Evolutionary conservation across 2,113 vertebrate genomes (phyloP).

Genomic region (Ailurus styani): DNA sequence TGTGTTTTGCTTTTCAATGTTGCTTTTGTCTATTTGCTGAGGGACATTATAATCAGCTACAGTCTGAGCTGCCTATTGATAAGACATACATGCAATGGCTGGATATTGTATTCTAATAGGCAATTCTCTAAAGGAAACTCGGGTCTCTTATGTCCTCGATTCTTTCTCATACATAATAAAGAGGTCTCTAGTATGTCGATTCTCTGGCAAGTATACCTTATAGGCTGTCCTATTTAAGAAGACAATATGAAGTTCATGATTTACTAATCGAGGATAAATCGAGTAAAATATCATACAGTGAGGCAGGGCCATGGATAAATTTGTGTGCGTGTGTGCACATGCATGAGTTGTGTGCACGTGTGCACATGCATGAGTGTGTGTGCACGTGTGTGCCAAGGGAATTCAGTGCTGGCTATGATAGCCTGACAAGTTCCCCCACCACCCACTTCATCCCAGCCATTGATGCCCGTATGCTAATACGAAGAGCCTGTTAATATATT

Average conservation of each 20-base stretch:
- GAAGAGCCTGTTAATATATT: neutral
- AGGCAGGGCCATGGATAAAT: neutral
- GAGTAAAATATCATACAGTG: neutral
- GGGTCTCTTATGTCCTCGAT: neutral
- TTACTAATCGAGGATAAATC: neutral
- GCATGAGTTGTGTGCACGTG: neutral
- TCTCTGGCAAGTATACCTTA: neutral
- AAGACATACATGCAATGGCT: neutral
- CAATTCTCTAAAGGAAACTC: neutral
- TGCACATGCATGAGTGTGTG: neutral
- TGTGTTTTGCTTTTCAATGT: neutral
- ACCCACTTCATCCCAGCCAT: neutral
- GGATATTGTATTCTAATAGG: neutral
- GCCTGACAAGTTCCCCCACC: neutral
- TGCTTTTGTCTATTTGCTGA: neutral
- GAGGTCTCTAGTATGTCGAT: neutral
- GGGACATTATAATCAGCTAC: neutral
- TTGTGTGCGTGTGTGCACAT: neutral
- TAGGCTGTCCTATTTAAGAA: neutral
- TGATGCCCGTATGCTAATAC: neutral
- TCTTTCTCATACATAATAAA: neutral
- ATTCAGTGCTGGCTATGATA: neutral
- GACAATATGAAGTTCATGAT: neutral
- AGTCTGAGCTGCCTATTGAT: neutral
- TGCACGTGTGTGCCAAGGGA: accelerated